A percentile compares a stretch with the other conserved stretches of the same genome.
Conservation (phyloP, 2,797 vertebrate species). For the Notolepis coatsorum region DNA sequence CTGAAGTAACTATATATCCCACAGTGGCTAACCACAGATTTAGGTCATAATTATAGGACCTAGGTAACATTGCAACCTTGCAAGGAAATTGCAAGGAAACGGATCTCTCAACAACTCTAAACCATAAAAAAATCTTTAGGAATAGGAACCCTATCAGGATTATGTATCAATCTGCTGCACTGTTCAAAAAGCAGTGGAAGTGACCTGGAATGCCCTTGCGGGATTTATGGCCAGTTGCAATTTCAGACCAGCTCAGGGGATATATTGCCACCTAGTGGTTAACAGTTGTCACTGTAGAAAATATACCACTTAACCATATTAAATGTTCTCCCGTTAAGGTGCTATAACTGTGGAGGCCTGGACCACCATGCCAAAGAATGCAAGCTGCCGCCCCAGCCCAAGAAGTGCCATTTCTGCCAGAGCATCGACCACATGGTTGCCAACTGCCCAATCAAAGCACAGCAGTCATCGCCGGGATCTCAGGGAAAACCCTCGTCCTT, state of each 20-base stretch:
- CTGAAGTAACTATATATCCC: too few relatives aligned
- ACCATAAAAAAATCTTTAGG: neutral
- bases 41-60: neutral
- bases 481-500: conserved; percentile 88
- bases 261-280: conserved; percentile 60
- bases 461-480: conserved; percentile 88
- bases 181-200: neutral
- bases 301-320: neutral
- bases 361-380: conserved; percentile 99
- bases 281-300: neutral
- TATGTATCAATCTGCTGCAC: neutral
- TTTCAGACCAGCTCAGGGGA: neutral
- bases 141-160: neutral
- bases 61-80: neutral
- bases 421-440: conserved; percentile 97
- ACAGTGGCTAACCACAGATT: neutral
- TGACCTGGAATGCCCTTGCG: conserved; percentile 60
- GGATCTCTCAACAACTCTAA: neutral
- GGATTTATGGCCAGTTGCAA: conserved; percentile 9
- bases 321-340: conserved; percentile 72
- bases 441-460: conserved; percentile 92
- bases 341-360: conserved; percentile 96
- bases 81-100: neutral
- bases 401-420: conserved; percentile 99
- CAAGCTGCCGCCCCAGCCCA: conserved; percentile 95